Base-by-base conservation (phyloP, 1,140 invertebrate species). In the Lasioglossum baleicum region DNA sequence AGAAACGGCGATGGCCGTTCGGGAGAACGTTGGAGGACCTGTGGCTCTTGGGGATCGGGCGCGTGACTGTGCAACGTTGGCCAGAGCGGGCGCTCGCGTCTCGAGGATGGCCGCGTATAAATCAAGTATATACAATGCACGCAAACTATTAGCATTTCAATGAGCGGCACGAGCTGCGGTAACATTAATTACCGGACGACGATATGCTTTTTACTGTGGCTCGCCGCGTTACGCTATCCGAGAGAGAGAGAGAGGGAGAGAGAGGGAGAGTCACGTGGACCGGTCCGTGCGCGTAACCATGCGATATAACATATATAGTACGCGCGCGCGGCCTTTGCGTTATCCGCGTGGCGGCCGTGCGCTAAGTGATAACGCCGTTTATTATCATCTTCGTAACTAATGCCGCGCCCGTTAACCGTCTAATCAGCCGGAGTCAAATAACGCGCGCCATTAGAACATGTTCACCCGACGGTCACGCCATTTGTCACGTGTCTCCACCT, bases 321-420 rank as follows among this genome's bases (percentile, higher is more conserved):
- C 35, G 35, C 51, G 67, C 67, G 13, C 56, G 22, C 15, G 44
- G 10, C 56, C 22, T 48, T 65, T 85, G 53, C 79, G 77, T 83
- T 85, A 84, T 76, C 82, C 83, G 51, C 51, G 22, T 58, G 35
- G 56, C 70, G 67, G 63, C 61, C 70, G 60, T 71, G 81, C 42
- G 81, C 68, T 68, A 75, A 83, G 70, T 65, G 84, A 83, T 86
- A 86, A 86, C 73, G 74, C 61, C 40, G 56, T 70, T 86, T 79
- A 73, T 85, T 85, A 86, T 86, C 80, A 75, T 86, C 71, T 71
- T 82, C 80, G 80, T 82, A 86, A 86, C 83, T 82, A 85, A 85
- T 79, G 60, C 79, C 74, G 35, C 65, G 61, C 66, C 35, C 65
- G 83, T 82, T 84, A 84, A 83, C 78, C 83, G 68, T 66, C 74